Evolutionary conservation across 2,888 invertebrate species (phyloP), one percentile per base, ranked within the genome.

Genomic region (Azorinus chamasolen): DNA sequence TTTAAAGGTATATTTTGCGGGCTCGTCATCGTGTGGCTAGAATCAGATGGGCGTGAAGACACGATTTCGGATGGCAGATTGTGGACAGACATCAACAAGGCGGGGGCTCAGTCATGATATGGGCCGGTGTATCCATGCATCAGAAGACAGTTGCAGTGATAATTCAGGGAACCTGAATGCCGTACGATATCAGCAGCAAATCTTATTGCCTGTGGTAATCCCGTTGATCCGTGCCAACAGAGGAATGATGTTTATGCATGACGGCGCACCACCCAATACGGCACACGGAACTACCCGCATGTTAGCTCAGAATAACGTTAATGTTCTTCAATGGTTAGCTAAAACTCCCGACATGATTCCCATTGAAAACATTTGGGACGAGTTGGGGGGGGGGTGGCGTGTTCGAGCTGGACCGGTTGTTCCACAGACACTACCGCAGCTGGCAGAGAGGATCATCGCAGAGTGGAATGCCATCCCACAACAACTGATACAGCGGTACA

Each of bases 291-390:
- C 55, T 20, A 39, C 10, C 39, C 27, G 6, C 2, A 10, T 55
- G 2, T 39, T 55, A 10, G 27, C n/a, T 1, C 5, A 55, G 8
- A 24, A 10, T 18, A 24, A n/a, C 5, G 32, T 53, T 3, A 10
- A n/a, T 20, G 27, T 46, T 14, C 10, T 62, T n/a, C 62, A 27
- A 25, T 62, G 48, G 37, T 51, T 51, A 20, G 18, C 51, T 18
- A 59, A 68, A 37, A 20, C 41, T 18, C 55, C 62, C 1, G 70
- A 70, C 43, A 41, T 54, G 1, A 70, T 55, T 32, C 63, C 48
- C 6, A 55, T 62, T 8, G 62, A 70, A 46, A 43, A 62, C 37
- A 39, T 63, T 27, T 70, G 45, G 62, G 57, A 41, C 20, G n/a
- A 32, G n/a, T n/a, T n/a, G n/a, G n/a, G n/a, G n/a, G n/a, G n/a